These are phyloP conservation scores for Campoplex nolae DNA, from an alignment of 2,888 invertebrate genomes.

Conservation along the genomic window DNA sequence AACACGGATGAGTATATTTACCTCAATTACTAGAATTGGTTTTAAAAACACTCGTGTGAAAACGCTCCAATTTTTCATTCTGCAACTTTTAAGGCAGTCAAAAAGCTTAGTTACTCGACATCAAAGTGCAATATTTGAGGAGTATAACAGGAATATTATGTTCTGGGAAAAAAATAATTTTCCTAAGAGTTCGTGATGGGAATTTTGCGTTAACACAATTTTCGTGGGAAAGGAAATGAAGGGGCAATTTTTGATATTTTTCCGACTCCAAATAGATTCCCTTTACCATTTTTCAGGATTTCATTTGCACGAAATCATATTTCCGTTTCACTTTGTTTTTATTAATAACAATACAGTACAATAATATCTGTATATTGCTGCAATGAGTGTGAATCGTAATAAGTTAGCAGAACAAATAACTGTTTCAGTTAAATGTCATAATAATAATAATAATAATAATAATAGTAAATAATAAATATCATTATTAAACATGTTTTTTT, in stretches of 20 bases:
- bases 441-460: constrained; percentile 55
- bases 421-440: constrained; percentile 50
- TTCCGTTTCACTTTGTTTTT: constrained; percentile 61
- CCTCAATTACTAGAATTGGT: background rate
- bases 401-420: constrained; percentile 67
- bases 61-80: background rate
- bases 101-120: no score
- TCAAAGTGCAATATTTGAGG: background rate
- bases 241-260: constrained; percentile 1
- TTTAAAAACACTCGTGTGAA: background rate
- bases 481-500: constrained; percentile 50
- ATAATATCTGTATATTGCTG: constrained; percentile 68
- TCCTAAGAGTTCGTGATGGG: background rate
- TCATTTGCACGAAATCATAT: background rate
- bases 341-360: constrained; percentile 76
- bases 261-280: constrained; percentile 50
- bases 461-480: constrained; percentile 43
- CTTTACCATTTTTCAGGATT: constrained; percentile 10
- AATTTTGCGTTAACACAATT: background rate
- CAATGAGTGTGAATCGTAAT: constrained; percentile 67
- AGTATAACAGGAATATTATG: background rate
- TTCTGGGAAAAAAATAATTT: background rate
- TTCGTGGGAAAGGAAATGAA: background rate
- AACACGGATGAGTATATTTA: background rate
- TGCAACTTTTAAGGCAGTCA: background rate